phyloP scores from a whole-genome alignment of 2,113 vertebrate genomes.

The Pseudopodoces humilis region DNA sequence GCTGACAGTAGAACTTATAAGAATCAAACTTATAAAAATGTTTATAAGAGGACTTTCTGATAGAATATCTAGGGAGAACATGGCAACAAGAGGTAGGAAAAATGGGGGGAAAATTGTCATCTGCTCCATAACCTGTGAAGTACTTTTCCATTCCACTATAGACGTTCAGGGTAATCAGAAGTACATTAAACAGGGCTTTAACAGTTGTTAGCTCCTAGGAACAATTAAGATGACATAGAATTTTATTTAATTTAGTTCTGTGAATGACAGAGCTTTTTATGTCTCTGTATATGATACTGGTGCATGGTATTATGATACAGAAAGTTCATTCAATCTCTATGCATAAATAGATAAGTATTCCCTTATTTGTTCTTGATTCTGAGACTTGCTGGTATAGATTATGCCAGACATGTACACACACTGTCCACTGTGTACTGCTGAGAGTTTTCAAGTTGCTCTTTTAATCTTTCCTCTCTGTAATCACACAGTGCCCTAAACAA shows the following conservation, averaged over 20 bases:
- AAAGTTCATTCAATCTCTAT: not conserved
- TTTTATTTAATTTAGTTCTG: not conserved
- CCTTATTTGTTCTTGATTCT: not conserved
- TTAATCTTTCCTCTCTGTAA: not conserved
- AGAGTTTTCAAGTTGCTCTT: not conserved
- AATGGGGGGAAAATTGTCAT: rapidly evolving
- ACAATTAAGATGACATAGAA: not conserved
- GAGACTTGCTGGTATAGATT: not conserved
- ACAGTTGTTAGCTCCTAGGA: not conserved
- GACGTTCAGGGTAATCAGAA: not conserved
- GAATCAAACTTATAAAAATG: not conserved
- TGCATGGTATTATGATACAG: not conserved
- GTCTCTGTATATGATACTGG: not conserved
- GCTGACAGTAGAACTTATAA: not conserved
- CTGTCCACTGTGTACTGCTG: not conserved
- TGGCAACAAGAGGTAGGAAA: not conserved
- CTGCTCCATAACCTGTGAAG: not conserved
- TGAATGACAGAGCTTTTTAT: not conserved
- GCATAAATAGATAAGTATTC: not conserved
- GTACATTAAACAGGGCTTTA: not conserved
- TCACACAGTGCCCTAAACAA: not conserved
- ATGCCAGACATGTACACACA: not conserved
- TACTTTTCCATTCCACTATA: not conserved
- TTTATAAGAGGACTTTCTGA: not conserved
- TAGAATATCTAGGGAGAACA: not conserved